phyloP scores from a whole-genome alignment of 2,888 invertebrate species.

The Eilema griseolum region DNA sequence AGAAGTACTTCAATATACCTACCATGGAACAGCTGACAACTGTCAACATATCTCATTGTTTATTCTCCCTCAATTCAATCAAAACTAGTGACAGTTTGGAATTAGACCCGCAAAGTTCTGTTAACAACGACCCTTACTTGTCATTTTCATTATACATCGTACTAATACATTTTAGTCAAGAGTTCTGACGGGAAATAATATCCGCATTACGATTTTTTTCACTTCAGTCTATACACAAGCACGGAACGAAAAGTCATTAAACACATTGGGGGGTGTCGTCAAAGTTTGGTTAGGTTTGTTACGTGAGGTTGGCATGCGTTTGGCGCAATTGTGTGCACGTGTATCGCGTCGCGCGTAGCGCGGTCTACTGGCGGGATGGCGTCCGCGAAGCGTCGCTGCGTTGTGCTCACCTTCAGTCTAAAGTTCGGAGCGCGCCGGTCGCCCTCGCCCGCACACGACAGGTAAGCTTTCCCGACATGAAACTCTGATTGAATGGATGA shows the following conservation, averaged over 20 bases:
- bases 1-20: conserved; percentile 38
- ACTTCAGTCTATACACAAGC: conserved; percentile 49
- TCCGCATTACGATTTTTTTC: conserved; percentile 34
- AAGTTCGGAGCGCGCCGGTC: conserved; percentile 59
- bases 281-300: conserved; percentile 61
- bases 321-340: conserved; percentile 45
- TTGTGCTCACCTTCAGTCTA: conserved; percentile 55
- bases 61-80: conserved; percentile 42
- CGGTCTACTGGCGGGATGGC: conserved; percentile 67
- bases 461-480: conserved; percentile 60
- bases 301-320: conserved; percentile 60
- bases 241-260: conserved; percentile 34
- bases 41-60: conserved; percentile 53
- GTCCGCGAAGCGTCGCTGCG: conserved; percentile 43
- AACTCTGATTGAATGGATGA: conserved; percentile 60
- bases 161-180: conserved; percentile 44
- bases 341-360: conserved; percentile 61
- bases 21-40: conserved; percentile 56
- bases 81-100: conserved; percentile 50
- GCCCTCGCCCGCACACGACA: conserved; percentile 66
- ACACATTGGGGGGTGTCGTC: conserved; percentile 37
- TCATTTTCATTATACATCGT: conserved; percentile 49
- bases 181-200: conserved; percentile 24
- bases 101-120: conserved; percentile 45
- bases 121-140: conserved; percentile 46